Percentiles rank a stretch among this genome's conserved stretches.
Evolutionary conservation across 1,140 invertebrate genomes (phyloP).

Genomic region (Cotesia glomerata): DNA sequence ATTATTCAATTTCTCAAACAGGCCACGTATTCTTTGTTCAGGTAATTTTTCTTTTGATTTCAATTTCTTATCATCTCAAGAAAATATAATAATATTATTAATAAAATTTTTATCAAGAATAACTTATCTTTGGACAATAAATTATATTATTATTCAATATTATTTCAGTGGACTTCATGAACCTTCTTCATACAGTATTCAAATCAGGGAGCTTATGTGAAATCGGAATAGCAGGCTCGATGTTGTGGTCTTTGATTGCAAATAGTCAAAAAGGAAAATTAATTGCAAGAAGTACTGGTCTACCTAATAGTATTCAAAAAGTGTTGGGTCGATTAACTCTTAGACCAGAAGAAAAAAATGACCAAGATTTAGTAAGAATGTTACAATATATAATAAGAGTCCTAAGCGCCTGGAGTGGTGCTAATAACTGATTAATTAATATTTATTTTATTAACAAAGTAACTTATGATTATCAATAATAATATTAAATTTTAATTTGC

Average conservation of each 20-base stretch:
- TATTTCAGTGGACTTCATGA: slow-evolving; percentile 51
- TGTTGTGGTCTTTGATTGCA: slow-evolving; percentile 52
- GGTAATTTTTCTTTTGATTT: slow-evolving; percentile 35
- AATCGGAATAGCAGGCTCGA: slow-evolving; percentile 48
- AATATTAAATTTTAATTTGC: background rate
- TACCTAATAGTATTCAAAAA: slow-evolving; percentile 50
- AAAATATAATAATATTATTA: background rate
- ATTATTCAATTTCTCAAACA: slow-evolving; percentile 49
- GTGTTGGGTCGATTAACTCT: slow-evolving; percentile 48
- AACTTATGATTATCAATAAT: no score
- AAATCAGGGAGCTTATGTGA: slow-evolving; percentile 46
- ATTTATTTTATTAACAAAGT: no score
- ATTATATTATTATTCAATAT: background rate
- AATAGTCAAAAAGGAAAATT: slow-evolving; percentile 60
- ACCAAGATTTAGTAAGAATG: slow-evolving; percentile 48
- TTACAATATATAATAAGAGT: slow-evolving; percentile 50
- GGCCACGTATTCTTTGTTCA: slow-evolving; percentile 51
- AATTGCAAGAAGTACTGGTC: slow-evolving; percentile 49
- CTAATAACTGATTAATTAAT: no score
- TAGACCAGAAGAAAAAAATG: slow-evolving; percentile 36
- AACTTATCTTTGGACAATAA: no score
- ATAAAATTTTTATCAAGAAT: no score
- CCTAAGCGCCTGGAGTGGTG: slow-evolving; percentile 29
- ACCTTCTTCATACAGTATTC: slow-evolving; percentile 47
- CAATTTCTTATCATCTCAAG: background rate